phyloP scores from a whole-genome alignment of 2,797 vertebrate species.

The Ceryle rudis region DNA sequence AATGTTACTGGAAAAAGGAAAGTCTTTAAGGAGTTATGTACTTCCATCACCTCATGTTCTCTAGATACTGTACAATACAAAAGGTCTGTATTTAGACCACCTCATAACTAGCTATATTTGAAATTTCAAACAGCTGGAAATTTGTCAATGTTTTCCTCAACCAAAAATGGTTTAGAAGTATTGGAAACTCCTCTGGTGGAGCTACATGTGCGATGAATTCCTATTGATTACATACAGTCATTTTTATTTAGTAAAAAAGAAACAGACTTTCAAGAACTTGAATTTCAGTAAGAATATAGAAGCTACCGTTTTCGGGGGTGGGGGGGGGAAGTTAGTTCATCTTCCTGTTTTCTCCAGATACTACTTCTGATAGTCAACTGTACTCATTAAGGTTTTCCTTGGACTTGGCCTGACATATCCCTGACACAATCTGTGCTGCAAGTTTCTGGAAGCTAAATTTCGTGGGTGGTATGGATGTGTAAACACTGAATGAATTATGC shows the following conservation, averaged over 20 bases:
- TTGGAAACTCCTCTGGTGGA: neutral
- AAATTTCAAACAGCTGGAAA: constrained; percentile 23
- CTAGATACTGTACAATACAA: neutral
- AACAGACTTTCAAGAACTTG: neutral
- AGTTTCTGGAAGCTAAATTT: neutral
- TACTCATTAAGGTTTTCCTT: neutral
- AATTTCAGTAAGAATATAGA: neutral
- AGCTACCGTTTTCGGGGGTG: neutral
- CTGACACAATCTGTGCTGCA: neutral
- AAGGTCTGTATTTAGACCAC: neutral
- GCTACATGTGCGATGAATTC: neutral
- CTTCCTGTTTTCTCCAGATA: neutral
- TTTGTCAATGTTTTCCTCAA: neutral
- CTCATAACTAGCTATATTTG: neutral
- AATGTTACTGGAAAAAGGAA: neutral
- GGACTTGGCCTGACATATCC: neutral
- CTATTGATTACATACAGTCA: neutral
- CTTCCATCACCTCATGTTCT: neutral
- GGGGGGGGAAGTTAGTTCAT: neutral
- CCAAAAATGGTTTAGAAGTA: neutral
- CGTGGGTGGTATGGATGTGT: rapidly evolving
- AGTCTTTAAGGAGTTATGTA: neutral
- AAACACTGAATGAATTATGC: neutral
- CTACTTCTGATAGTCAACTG: neutral
- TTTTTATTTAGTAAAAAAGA: constrained; percentile 5